These are phyloP conservation scores for Byasa hedistus DNA, from an alignment of 2,888 invertebrate species.

Conservation along the genomic window DNA sequence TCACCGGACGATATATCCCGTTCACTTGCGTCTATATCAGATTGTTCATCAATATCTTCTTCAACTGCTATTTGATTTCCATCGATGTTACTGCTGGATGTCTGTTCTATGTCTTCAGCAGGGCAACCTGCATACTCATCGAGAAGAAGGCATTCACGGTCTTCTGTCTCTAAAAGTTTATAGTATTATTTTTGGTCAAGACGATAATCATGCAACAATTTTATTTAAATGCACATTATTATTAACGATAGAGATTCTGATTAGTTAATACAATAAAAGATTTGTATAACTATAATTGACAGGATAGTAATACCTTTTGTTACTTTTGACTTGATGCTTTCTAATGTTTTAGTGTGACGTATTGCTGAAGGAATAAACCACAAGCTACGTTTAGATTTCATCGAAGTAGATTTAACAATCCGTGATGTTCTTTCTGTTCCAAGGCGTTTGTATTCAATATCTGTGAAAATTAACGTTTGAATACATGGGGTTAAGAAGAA, in stretches of 20 bases:
- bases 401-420: conserved; percentile 49
- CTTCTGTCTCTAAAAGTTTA: conserved; percentile 64
- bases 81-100: conserved; percentile 54
- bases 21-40: conserved; percentile 75
- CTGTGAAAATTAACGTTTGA: conserved; percentile 48
- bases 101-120: conserved; percentile 60
- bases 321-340: conserved; percentile 74
- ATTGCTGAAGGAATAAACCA: conserved; percentile 77
- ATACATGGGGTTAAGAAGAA: background rate
- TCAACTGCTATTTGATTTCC: conserved; percentile 48
- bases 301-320: conserved; percentile 56
- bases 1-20: conserved; percentile 80
- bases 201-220: background rate
- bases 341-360: conserved; percentile 73
- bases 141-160: conserved; percentile 80
- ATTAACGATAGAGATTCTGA: too few species aligned
- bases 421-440: conserved; percentile 57
- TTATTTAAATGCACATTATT: too few species aligned
- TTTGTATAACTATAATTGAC: background rate
- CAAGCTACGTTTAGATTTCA: conserved; percentile 66
- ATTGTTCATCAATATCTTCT: conserved; percentile 60
- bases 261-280: background rate
- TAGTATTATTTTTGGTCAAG: background rate
- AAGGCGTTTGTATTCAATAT: conserved; percentile 74
- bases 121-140: conserved; percentile 77